Evolutionary conservation across 1,140 invertebrate genomes (phyloP).

Genomic region (Zaprionus capensis): DNA sequence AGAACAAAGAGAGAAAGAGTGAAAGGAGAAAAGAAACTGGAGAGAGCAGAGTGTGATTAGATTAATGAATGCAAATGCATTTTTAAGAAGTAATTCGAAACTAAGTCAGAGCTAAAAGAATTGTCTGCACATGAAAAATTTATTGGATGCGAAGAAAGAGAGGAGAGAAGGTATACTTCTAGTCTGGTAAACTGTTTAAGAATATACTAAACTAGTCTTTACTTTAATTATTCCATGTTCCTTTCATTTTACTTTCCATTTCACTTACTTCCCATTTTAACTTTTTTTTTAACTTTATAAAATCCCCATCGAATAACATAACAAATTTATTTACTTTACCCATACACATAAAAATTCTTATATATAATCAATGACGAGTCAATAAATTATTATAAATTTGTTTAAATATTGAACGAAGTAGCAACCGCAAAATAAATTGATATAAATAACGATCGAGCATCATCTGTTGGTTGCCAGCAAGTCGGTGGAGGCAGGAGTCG

Average conservation of each 20-base stretch:
- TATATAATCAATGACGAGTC: constrained; percentile 19
- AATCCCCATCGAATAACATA: not conserved
- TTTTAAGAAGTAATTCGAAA: constrained; percentile 8
- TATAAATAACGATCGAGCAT: constrained; percentile 40
- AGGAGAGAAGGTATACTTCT: not conserved
- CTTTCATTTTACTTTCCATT: no score
- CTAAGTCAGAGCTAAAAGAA: not conserved
- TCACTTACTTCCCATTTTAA: not conserved
- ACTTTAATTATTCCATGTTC: not conserved
- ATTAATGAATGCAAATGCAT: constrained; percentile 2
- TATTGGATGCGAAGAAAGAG: not conserved
- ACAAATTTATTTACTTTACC: not conserved
- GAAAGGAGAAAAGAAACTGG: not conserved
- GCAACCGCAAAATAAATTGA: constrained; percentile 25
- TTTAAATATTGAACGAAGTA: constrained; percentile 1
- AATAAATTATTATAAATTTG: constrained; percentile 50
- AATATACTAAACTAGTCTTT: no score
- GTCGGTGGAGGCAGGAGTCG: no score
- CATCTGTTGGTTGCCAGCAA: not conserved
- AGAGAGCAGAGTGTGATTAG: not conserved
- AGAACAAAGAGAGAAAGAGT: not conserved
- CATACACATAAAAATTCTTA: not conserved
- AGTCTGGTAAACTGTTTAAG: no score
- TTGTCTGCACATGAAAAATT: not conserved
- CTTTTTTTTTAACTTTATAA: not conserved